Conservation (phyloP, 2,888 invertebrate genomes). For the Phyto melanocephala region DNA sequence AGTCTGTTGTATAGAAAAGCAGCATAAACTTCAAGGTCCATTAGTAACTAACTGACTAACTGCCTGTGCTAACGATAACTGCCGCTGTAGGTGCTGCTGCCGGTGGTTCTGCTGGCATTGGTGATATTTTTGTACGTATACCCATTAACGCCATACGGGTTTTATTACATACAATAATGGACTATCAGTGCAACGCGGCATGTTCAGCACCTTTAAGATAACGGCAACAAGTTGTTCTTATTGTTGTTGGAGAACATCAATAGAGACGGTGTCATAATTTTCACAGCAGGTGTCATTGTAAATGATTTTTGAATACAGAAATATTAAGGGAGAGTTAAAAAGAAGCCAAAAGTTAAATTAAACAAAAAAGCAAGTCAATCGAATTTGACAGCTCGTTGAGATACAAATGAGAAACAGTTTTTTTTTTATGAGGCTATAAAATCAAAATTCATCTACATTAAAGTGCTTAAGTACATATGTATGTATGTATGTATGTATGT, state of each 20-base stretch:
- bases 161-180: constrained; percentile 46
- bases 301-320: constrained; percentile 70
- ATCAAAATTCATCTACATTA: constrained; percentile 49
- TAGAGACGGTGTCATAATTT: constrained; percentile 77
- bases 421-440: constrained; percentile 61
- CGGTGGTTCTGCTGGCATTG: constrained; percentile 1
- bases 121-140: constrained; percentile 9
- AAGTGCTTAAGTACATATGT: background rate
- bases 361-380: constrained; percentile 57
- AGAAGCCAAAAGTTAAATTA: constrained; percentile 5
- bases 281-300: constrained; percentile 77
- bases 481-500: too few species aligned
- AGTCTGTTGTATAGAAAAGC: constrained; percentile 18
- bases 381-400: constrained; percentile 63
- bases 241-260: constrained; percentile 69
- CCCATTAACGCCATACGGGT: constrained; percentile 40
- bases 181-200: constrained; percentile 67
- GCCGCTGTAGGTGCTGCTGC: constrained; percentile 11
- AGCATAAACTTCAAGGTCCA: constrained; percentile 19
- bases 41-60: constrained; percentile 22
- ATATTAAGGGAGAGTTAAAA: background rate
- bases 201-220: constrained; percentile 74
- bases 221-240: constrained; percentile 71
- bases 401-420: constrained; percentile 58
- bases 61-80: constrained; percentile 23